Evolutionary conservation across 2,888 invertebrate species (phyloP), one percentile per base, ranked within the genome.

Genomic region (Trichopoda pennipes): DNA sequence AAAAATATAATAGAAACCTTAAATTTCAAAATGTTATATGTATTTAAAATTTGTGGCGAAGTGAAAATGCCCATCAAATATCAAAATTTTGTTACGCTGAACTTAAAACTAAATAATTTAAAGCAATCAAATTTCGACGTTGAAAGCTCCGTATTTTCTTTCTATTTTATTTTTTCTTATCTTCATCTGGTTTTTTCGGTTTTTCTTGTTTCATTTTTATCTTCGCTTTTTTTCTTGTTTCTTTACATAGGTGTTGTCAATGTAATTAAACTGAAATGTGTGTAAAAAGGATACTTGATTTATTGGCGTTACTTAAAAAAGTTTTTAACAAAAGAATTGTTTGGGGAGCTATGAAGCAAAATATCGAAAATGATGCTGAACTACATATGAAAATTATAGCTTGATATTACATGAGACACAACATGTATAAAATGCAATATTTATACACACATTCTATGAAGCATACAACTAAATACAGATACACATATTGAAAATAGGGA

Each of bases 231-330:
- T 35, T 28, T 28, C 14, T 53, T 32, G 28, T 38, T 9, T 38
- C 17, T 35, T 55, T 63, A 49, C 55, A 72, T 55, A 78, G 78
- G 82, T 82, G 84, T 83, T 76, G 75, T 81, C 78, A 72, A 35
- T 84, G 73, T 86, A 86, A 86, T 86, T 84, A 86, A 84, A 85
- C 84, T 82, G 79, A 84, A 84, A 73, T 68, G 74, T 79, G 76
- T 77, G 61, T 56, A 72, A 68, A 66, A 75, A 75, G 60, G 75
- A 76, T 68, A 79, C 75, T 82, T 82, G 82, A 82, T 68, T 79
- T 79, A 75, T 76, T 75, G 73, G 53, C 53, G 44, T 49, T 28
- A 51, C 75, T 55, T 9, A 68, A 61, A 42, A 78, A 75, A 70
- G 14, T 74, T 51, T 56, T 21, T n/a, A 38, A 49, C 69, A 74